Conservation (phyloP, 2,888 invertebrate genomes). For the Acleris literana region DNA sequence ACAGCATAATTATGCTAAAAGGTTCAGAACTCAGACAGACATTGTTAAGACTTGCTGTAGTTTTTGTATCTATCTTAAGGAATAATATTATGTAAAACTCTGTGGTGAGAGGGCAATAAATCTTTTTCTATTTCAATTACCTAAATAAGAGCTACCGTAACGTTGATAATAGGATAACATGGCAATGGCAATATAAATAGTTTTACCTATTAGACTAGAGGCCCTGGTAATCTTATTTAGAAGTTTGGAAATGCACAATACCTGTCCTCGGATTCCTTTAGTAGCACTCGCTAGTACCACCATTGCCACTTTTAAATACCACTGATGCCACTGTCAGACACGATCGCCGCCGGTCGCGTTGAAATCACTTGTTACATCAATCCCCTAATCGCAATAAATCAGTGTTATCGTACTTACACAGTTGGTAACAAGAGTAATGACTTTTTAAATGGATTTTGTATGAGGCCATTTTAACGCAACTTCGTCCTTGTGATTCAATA, state of each 20-base stretch:
- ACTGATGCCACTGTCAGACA: conserved; percentile 5
- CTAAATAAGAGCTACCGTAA: too few species aligned
- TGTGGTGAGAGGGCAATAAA: too few species aligned
- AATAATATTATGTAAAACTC: too few species aligned
- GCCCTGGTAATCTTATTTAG: too few species aligned
- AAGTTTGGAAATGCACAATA: background rate
- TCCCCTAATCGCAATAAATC: conserved; percentile 21
- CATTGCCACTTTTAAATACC: conserved; percentile 16
- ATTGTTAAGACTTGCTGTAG: too few species aligned
- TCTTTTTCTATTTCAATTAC: too few species aligned
- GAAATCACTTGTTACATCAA: conserved; percentile 3
- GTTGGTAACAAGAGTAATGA: conserved; percentile 11
- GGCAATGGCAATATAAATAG: too few species aligned
- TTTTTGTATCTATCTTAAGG: too few species aligned
- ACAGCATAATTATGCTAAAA: too few species aligned
- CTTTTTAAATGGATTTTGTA: background rate
- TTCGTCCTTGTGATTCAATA: background rate
- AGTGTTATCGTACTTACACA: conserved; percentile 12
- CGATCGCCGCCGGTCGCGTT: conserved; percentile 8
- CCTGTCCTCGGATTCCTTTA: conserved; percentile 21
- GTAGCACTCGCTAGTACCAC: conserved; percentile 16
- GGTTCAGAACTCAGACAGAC: too few species aligned
- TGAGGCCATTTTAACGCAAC: background rate
- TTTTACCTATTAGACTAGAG: too few species aligned
- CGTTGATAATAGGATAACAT: too few species aligned